Conservation (phyloP, 2,888 invertebrate species). For the Therioaphis trifolii region DNA sequence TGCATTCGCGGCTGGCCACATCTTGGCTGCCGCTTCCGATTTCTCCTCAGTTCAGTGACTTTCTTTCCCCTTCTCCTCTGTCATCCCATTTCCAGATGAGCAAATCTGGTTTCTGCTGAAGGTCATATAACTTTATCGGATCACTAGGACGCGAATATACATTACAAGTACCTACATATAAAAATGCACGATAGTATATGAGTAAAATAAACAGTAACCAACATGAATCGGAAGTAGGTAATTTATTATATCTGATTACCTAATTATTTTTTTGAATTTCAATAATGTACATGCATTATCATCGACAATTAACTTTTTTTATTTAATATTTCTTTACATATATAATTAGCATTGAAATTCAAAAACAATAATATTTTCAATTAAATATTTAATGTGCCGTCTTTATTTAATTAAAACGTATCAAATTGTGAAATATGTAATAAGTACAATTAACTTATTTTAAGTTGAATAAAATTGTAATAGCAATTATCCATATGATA, state of each 20-base stretch:
- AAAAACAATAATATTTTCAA: too few relatives aligned
- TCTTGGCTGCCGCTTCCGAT: constrained; percentile 45
- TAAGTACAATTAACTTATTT: too few relatives aligned
- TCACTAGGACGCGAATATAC: constrained; percentile 50
- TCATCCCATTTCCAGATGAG: constrained; percentile 46
- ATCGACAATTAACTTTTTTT: too few relatives aligned
- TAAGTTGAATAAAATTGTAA: too few relatives aligned
- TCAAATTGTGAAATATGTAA: too few relatives aligned
- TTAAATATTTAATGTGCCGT: too few relatives aligned
- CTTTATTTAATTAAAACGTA: too few relatives aligned
- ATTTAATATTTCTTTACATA: too few relatives aligned
- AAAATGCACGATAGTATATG: background rate
- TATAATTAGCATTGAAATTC: too few relatives aligned
- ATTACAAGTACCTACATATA: background rate
- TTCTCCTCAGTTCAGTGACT: constrained; percentile 58
- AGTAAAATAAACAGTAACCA: background rate
- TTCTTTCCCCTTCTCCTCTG: constrained; percentile 37
- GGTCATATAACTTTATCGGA: constrained; percentile 53
- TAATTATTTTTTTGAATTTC: background rate
- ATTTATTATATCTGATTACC: too few relatives aligned
- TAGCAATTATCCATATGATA: too few relatives aligned
- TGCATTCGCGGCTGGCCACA: background rate
- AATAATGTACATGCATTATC: background rate
- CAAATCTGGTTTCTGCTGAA: constrained; percentile 54
- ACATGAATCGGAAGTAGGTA: background rate